Conservation (phyloP, 2,888 invertebrate genomes). For the Drosophila neotestacea region DNA sequence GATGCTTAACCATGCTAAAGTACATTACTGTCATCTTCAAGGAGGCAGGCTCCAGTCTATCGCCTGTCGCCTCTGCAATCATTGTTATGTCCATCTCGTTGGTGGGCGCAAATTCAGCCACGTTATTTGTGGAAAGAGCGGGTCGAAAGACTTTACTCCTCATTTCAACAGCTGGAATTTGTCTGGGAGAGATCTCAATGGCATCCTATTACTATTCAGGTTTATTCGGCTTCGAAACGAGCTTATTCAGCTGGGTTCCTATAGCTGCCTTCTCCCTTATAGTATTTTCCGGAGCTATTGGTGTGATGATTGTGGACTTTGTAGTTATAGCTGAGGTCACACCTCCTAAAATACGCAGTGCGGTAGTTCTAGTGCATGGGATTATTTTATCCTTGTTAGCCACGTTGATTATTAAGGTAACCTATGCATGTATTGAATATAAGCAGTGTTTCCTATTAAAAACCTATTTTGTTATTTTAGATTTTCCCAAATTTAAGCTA, state of each 20-base stretch:
- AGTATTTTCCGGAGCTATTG: not conserved
- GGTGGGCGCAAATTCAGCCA: conserved; percentile 1
- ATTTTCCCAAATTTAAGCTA: not conserved
- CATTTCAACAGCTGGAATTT: not conserved
- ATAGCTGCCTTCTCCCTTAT: not conserved
- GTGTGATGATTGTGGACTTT: not conserved
- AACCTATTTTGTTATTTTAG: not conserved
- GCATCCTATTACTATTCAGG: not conserved
- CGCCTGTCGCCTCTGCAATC: not conserved
- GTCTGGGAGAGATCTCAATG: conserved; percentile 1
- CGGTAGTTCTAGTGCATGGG: not conserved
- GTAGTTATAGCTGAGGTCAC: conserved; percentile 7
- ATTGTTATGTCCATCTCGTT: not conserved
- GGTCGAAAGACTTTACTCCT: conserved; percentile 5
- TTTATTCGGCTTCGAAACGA: not conserved
- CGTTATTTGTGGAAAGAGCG: conserved; percentile 8
- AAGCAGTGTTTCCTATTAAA: no score
- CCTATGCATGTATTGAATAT: not conserved
- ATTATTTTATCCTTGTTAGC: not conserved
- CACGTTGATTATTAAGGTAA: not conserved
- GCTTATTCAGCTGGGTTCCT: not conserved
- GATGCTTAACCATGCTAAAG: not conserved
- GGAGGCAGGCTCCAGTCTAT: not conserved
- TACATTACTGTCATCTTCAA: not conserved
- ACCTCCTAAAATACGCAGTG: conserved; percentile 10